phyloP scores from a whole-genome alignment of 2,888 invertebrate genomes.

The Oeneis ivallda region DNA sequence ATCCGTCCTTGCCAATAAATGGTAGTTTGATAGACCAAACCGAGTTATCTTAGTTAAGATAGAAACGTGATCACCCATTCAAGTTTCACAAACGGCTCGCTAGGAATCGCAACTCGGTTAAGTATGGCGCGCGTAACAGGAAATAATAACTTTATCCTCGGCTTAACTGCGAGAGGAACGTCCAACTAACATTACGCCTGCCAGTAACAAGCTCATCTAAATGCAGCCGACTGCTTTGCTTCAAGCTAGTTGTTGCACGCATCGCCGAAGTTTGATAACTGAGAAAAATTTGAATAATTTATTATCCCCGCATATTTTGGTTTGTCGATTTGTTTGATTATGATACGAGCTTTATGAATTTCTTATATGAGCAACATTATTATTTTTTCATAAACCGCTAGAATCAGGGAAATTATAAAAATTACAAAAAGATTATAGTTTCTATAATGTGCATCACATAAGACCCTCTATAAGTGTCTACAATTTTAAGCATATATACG shows the following conservation, averaged over 20 bases:
- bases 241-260: conserved; percentile 69
- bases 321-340: conserved; percentile 47
- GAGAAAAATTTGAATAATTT: conserved; percentile 61
- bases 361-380: neutral
- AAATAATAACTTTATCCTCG: conserved; percentile 79
- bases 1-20: conserved; percentile 56
- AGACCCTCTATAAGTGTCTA: too few species aligned
- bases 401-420: too few species aligned
- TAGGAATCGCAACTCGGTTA: conserved; percentile 74
- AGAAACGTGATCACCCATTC: conserved; percentile 75
- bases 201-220: conserved; percentile 81
- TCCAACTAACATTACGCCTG: conserved; percentile 79
- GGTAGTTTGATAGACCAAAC: conserved; percentile 62
- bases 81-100: conserved; percentile 73
- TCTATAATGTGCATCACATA: too few species aligned
- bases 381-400: neutral
- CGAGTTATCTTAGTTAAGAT: conserved; percentile 69
- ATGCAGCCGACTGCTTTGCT: conserved; percentile 75
- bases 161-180: conserved; percentile 74
- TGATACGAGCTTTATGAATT: conserved; percentile 46
- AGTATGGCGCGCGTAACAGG: conserved; percentile 75
- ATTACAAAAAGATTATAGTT: too few species aligned
- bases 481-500: too few species aligned
- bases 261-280: conserved; percentile 74
- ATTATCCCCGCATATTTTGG: conserved; percentile 50